Percentiles rank a stretch among this genome's conserved stretches.
phyloP scores from a whole-genome alignment of 2,888 invertebrate species.

The Geophilus truncorum region DNA sequence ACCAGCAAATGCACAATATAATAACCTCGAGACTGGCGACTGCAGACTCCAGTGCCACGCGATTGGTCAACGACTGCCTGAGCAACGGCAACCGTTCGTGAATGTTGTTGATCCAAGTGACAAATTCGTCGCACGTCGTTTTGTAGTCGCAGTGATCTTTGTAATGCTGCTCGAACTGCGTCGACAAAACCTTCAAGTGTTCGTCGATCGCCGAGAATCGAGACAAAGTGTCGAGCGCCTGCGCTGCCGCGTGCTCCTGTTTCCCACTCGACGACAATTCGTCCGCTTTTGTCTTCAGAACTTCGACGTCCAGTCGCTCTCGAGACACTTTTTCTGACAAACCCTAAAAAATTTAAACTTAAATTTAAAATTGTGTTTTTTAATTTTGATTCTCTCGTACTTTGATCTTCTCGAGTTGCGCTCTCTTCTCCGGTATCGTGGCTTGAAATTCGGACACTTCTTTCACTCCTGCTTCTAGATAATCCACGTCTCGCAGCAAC shows the following conservation, averaged over 20 bases:
- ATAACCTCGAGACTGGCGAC: constrained; percentile 70
- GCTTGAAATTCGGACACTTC: constrained; percentile 71
- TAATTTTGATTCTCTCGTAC: constrained; percentile 36
- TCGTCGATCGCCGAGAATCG: constrained; percentile 75
- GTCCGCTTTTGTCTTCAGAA: constrained; percentile 71
- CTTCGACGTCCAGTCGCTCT: constrained; percentile 84
- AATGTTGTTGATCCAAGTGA: constrained; percentile 79
- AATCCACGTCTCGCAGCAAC: constrained; percentile 72
- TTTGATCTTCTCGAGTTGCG: constrained; percentile 77
- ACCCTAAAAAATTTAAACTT: constrained; percentile 48
- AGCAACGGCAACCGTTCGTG: constrained; percentile 83
- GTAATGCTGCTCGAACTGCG: constrained; percentile 77
- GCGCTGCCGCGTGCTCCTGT: constrained; percentile 72
- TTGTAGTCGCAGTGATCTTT: constrained; percentile 83
- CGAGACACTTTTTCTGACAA: constrained; percentile 82
- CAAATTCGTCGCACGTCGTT: constrained; percentile 83
- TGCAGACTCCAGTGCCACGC: constrained; percentile 80
- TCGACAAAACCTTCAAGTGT: constrained; percentile 67
- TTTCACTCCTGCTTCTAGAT: constrained; percentile 66
- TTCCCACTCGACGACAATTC: constrained; percentile 83
- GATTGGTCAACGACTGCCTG: constrained; percentile 76
- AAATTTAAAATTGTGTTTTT: constrained; percentile 31
- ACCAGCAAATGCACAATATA: neutral
- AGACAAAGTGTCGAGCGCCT: constrained; percentile 77
- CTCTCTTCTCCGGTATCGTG: constrained; percentile 78